Evolutionary conservation across 2,113 vertebrate species (phyloP), one percentile per base, ranked within the genome.

Genomic region (Oreochromis aureus): DNA sequence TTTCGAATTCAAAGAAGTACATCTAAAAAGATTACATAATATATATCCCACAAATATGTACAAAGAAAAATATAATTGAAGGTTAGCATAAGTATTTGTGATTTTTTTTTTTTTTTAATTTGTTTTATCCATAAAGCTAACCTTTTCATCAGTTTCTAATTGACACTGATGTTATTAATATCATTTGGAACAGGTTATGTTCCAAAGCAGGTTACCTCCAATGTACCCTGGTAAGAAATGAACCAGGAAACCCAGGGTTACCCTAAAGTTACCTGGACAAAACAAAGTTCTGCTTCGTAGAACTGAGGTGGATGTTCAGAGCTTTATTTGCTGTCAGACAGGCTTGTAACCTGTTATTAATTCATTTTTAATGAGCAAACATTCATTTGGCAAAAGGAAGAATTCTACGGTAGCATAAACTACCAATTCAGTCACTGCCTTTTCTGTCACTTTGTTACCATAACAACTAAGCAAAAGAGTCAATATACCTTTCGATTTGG

Each of bases 121-220:
- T 55, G 54, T 55, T 55, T 59, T 12, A 2, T 6, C 6, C 61
- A 66, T 63, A 11, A 63, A 63, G 32, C 9, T 41, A 71, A 24
- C 7, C n/a, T 44, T 71, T 44, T 71, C 1, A 0, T 44, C 2
- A 44, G 39, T 71, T 71, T 71, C 66, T 71, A 16, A 71, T 41
- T 61, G 3, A 34, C 58, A 34, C 3, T 19, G 36, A 71, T 71
- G 5, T 44, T 71, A 44, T 71, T 1, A 71, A 15, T 44, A 44
- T 22, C 5, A 44, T 41, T 61, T 61, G 58, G 58, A 61, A 34
- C 3, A 36, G 59, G 59, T 63, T 36, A 63, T 63, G 5, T 1
- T 34, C 0, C 34, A 36, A 36, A 36, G 1, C 18, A n/a, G 19
- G 55, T 61, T 34, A 34, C 16, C 16, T 1, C 56, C 7, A 1